Base-by-base conservation (phyloP, 2,113 vertebrate species). In the Rhinolophus sinicus region DNA sequence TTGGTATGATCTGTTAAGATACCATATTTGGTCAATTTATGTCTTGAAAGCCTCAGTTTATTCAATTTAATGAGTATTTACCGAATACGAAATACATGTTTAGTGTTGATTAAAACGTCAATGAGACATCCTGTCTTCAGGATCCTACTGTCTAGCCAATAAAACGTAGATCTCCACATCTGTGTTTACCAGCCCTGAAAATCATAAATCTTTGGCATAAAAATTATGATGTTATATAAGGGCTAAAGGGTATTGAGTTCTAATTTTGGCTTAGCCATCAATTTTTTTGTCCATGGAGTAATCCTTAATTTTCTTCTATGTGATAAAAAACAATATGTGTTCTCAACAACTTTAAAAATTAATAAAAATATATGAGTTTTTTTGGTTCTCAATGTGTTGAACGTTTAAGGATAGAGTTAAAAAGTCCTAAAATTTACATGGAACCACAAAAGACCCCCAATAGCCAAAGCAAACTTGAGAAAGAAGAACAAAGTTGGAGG, bases 61-160 rank as follows among this genome's bases (percentile, higher is more conserved):
- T 78, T 94, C 33, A 95, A 82, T 77, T 70, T 97, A 78, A 77
- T 81, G 35, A 90, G 40, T 84, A 83, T 65, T 87, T 83, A 73
- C 54, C 76, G 40, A 90, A 69, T 47, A 44, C 3, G 22, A 64
- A 93, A 75, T 35, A 64, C 33, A 1, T 73, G 3, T 38, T 95
- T 89, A 86, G 18, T 50, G n/a, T 91, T 85, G 52, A 24, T 77
- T 86, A 47, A 92, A 84, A 76, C 38, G 84, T 76, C 84, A 47
- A 33, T 16, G 60, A 89, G 28, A 87, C 52, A 92, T 6, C 12
- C 13, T 65, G 12, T 67, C 28, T 75, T 94, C 24, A 92, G 58
- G 5, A 70, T 60, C 28, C 24, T 93, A 84, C 11, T n/a, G 6
- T 24, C 24, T 65, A 90, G 18, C 15, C 47, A 88, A 38, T 58